Evolutionary conservation across 1,140 invertebrate genomes (phyloP).

Genomic region (Charaxes varanes): DNA sequence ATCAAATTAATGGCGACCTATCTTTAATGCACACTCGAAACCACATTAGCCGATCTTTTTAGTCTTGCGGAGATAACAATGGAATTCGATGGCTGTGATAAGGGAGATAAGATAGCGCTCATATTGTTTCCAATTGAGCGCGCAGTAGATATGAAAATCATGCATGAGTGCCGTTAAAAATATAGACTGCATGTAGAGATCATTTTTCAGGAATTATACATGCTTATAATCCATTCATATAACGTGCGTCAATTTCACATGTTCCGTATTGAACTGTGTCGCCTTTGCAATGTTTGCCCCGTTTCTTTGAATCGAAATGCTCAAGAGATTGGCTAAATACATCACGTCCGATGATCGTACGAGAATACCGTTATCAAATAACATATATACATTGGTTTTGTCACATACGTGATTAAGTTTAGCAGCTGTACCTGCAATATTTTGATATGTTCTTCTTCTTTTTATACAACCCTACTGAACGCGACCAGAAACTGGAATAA

Average conservation of each 20-base stretch:
- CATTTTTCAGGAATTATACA: too few relatives aligned
- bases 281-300: constrained; percentile 6
- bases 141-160: constrained; percentile 28
- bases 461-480: too few relatives aligned
- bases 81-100: constrained; percentile 57
- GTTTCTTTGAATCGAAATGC: constrained; percentile 19
- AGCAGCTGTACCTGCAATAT: too few relatives aligned
- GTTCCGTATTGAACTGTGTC: too few relatives aligned
- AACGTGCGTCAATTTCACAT: too few relatives aligned
- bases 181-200: constrained; percentile 9
- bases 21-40: constrained; percentile 48
- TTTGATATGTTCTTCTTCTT: too few relatives aligned
- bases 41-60: constrained; percentile 37
- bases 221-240: too few relatives aligned
- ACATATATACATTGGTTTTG: constrained; percentile 31
- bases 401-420: constrained; percentile 22
- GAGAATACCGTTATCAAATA: constrained; percentile 35
- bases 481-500: too few relatives aligned
- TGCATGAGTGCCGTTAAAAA: constrained; percentile 19
- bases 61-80: constrained; percentile 37
- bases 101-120: constrained; percentile 38
- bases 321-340: constrained; percentile 16
- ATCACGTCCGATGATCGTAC: constrained; percentile 17
- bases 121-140: constrained; percentile 53
- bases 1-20: constrained; percentile 40